Percentiles rank a stretch among this genome's conserved stretches.
phyloP scores from a whole-genome alignment of 2,888 invertebrate genomes.

The Corythucha ciliata region DNA sequence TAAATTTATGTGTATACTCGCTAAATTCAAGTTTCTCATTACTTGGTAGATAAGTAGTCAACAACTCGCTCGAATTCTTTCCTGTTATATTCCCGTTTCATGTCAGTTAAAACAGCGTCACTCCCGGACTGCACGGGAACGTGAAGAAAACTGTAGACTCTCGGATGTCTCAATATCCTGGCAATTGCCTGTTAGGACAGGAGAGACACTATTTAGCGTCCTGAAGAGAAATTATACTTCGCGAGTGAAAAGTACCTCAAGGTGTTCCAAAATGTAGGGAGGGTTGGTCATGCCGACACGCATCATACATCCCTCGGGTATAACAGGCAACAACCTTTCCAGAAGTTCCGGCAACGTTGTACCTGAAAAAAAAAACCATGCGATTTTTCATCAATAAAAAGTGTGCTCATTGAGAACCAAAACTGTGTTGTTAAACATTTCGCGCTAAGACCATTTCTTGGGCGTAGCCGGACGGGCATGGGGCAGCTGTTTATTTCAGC shows the following conservation, averaged over 20 bases:
- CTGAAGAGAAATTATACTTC: neutral
- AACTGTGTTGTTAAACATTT: too few relatives aligned
- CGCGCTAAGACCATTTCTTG: too few relatives aligned
- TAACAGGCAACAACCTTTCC: conserved; percentile 69
- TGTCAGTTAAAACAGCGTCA: conserved; percentile 83
- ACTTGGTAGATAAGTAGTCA: too few relatives aligned
- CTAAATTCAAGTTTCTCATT: neutral
- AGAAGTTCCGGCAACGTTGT: conserved; percentile 77
- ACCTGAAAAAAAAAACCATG: conserved; percentile 9
- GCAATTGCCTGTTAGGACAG: conserved; percentile 24
- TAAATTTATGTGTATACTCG: neutral
- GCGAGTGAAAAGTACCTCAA: conserved; percentile 47
- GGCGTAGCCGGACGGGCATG: too few relatives aligned
- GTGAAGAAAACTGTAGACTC: conserved; percentile 69
- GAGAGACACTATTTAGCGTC: neutral
- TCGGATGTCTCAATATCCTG: conserved; percentile 20
- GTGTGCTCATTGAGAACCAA: too few relatives aligned
- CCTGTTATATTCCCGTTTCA: conserved; percentile 91
- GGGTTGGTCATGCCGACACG: conserved; percentile 98
- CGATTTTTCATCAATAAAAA: too few relatives aligned
- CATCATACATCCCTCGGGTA: conserved; percentile 65
- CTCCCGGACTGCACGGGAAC: conserved; percentile 98
- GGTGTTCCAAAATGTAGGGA: conserved; percentile 91
- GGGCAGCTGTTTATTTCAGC: too few relatives aligned
- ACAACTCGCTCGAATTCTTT: conserved; percentile 84